These are phyloP conservation scores for Zaprionus africanus DNA, from an alignment of 1,140 invertebrate species.

Conservation along the genomic window DNA sequence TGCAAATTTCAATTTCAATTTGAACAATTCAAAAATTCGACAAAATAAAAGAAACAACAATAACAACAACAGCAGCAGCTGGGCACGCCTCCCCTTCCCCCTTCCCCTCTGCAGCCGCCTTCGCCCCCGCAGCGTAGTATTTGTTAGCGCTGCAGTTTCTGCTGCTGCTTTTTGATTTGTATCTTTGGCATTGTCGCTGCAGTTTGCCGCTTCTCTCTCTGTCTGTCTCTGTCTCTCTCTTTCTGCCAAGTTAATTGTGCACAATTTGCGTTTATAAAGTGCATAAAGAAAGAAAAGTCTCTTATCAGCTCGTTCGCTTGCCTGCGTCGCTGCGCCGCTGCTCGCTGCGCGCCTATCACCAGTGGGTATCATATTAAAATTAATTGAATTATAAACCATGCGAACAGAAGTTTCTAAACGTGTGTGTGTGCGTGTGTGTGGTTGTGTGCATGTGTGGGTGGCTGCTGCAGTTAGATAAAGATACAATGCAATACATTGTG, in stretches of 20 bases:
- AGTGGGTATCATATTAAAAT: constrained; percentile 67
- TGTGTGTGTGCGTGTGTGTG: constrained; percentile 3
- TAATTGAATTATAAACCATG: constrained; percentile 74
- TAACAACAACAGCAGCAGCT: constrained; percentile 11
- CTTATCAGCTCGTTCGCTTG: constrained; percentile 46
- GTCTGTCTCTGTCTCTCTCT: constrained; percentile 1
- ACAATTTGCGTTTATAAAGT: constrained; percentile 60
- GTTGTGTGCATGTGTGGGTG: constrained; percentile 9
- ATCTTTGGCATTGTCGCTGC: constrained; percentile 41
- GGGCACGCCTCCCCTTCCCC: no score
- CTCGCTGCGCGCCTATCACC: constrained; percentile 32
- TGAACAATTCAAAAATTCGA: constrained; percentile 48
- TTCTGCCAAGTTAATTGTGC: constrained; percentile 56
- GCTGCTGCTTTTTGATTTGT: constrained; percentile 25
- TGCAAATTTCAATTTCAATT: constrained; percentile 36
- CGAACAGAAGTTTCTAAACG: constrained; percentile 28
- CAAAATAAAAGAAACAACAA: constrained; percentile 39
- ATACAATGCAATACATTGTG: constrained; percentile 18
- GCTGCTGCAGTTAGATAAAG: constrained; percentile 34
- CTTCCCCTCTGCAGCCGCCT: no score
- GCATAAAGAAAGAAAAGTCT: constrained; percentile 47
- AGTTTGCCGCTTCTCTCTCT: background rate
- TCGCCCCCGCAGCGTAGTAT: constrained; percentile 26
- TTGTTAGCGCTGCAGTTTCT: constrained; percentile 50
- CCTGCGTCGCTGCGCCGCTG: constrained; percentile 11